Base-by-base conservation (phyloP, 2,113 vertebrate genomes). In the Plecotus auritus region DNA sequence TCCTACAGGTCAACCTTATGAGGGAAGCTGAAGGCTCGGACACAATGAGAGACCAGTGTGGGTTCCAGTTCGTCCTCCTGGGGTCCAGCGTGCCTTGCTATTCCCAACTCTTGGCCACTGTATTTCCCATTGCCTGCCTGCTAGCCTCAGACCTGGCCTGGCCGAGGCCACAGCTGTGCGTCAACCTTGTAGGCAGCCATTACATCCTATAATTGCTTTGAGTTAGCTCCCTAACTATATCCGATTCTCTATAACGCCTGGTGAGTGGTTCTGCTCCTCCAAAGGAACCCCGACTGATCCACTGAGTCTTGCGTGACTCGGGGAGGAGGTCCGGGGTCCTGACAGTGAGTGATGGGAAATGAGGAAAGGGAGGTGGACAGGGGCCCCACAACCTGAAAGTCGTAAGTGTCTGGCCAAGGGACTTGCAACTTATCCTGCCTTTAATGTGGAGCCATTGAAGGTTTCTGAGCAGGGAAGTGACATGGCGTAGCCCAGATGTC, bases 131-230 rank as follows among this genome's bases (percentile, higher is more conserved):
- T 2, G 32, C 66, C 54, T 37, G 32, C 42, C n/a, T 87, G 64
- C 64, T 78, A 89, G 42, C 35, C 70, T 56, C 42, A n/a, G 78
- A 22, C 6, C 1, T 4, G n/a, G 14, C 78, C n/a, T 4, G 4
- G 9, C 54, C 13, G 69, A 51, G 64, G 70, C 16, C 35, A 17
- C 56, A 16, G 54, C 17, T 42, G 42, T 35, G 56, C 5, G 1
- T 7, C 42, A n/a, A 37, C 1, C 0, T 0, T 61, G 8, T 12
- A 14, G 1, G 8, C 1, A 49, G 32, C 47, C 3, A 0, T 17
- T 12, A 14, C 5, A 42, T 32, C 76, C 35, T 51, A 1, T 13
- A 10, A 67, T 32, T 12, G 28, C 32, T 1, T 9, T 1, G 42
- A 6, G 37, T 61, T 64, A 7, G 45, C 69, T 88, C 35, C 54